Evolutionary conservation across 2,113 vertebrate species (phyloP), one percentile per base, ranked within the genome.

Genomic region (Dasyprocta punctata): DNA sequence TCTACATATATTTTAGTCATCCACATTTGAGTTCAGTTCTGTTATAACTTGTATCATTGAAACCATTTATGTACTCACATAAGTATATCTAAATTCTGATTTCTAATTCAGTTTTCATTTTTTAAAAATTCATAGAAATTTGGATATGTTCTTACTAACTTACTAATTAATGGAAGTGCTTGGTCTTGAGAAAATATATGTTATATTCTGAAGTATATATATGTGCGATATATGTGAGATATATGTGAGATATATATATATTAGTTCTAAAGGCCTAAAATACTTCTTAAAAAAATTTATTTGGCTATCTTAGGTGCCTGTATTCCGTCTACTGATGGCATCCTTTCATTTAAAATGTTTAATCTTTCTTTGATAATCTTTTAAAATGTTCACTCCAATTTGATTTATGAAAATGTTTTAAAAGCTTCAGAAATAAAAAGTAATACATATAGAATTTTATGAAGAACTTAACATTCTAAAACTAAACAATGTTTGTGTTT

Each of bases 391-490:
- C n/a, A 63, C 17, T 77, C 11, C 49, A 65, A 1, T 97, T 98
- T 96, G 13, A 60, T 96, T 89, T 87, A 83, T 97, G 78, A 77
- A 87, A 96, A 52, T 83, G 36, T 30, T 96, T 96, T 67, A 38
- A n/a, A 92, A 94, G 47, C 13, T 93, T 97, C 95, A 93, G 85
- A 83, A 98, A 86, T 94, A 93, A 97, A 71, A 94, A 95, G 80
- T 92, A 94, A 95, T 93, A 38, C 61, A 93, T 97, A 65, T 83
- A 97, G 94, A 97, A 96, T 89, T 95, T 92, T 92, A 89, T 86
- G 16, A 91, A 90, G 73, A 90, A 86, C 54, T 90, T 78, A 86
- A 67, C 38, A 11, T 86, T 95, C 22, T 87, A 89, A 95, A 54
- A 89, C 65, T 96, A 75, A 91, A 80, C 22, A 44, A 9, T 54